Base-by-base conservation (phyloP, 2,113 vertebrate species). In the Alligator sinensis region DNA sequence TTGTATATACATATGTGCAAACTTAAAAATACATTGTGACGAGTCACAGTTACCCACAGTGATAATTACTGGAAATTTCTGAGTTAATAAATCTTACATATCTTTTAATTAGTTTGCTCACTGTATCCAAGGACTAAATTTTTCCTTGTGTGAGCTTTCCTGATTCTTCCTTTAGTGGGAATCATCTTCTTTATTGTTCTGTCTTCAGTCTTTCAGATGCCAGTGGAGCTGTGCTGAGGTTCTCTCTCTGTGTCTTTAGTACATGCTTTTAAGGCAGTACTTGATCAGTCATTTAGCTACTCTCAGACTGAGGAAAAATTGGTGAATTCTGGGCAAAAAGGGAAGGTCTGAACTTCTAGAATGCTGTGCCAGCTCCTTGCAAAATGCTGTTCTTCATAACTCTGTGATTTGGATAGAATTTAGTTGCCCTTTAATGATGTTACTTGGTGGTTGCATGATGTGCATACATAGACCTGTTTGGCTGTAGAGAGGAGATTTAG, bases 21-120 rank as follows among this genome's bases (percentile, higher is more conserved):
- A 28, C 68, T 82, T 61, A 70, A 90, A 74, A 90, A 22, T 63
- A 27, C 34, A 47, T 47, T 62, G 15, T 68, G 66, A n/a, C 61
- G 58, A 38, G 82, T 24, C 54, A 27, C 59, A 60, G 57, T 0
- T 2, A 10, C 62, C 18, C 24, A 25, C 0, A 0, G 64, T 1
- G 17, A 2, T 75, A 38, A 47, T 80, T 63, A 47, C 28, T 78
- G 91, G 55, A 34, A 55, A 22, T 70, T 27, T 88, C n/a, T 19
- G 21, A 75, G 60, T 57, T 59, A 83, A 75, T 47, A 47, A 86
- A 92, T 5, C 24, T 25, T 28, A 5, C 13, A 59, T 18, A 4
- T 81, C 86, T 62, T 84, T 5, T 27, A 68, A 64, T 74, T 7
- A 10, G 12, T 86, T 86, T 84, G 21, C 58, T 89, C 58, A 10